These are phyloP conservation scores for Melanostoma mellinum DNA, from an alignment of 2,888 invertebrate species.

Conservation along the genomic window DNA sequence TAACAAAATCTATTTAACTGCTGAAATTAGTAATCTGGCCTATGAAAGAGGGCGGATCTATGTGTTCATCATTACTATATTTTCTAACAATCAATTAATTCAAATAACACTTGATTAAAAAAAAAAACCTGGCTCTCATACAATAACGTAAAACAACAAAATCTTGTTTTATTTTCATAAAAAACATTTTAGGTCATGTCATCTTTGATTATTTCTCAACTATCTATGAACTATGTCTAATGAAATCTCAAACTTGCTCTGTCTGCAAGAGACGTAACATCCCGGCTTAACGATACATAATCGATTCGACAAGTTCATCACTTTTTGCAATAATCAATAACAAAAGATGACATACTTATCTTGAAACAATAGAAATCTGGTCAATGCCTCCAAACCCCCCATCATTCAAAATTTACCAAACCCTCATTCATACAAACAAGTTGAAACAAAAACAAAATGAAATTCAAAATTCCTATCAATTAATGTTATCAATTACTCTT, in stretches of 20 bases:
- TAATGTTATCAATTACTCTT: constrained; percentile 45
- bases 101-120: too few relatives aligned
- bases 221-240: constrained; percentile 2
- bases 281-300: neutral
- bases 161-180: too few relatives aligned
- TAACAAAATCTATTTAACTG: too few relatives aligned
- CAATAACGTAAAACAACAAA: too few relatives aligned
- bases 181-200: too few relatives aligned
- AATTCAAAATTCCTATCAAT: constrained; percentile 27
- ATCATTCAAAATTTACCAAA: constrained; percentile 11
- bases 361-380: constrained; percentile 17
- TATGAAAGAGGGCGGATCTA: too few relatives aligned
- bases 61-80: too few relatives aligned
- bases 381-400: constrained; percentile 24
- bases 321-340: constrained; percentile 34
- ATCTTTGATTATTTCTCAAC: neutral
- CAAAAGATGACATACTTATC: constrained; percentile 34
- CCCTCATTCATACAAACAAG: constrained; percentile 1
- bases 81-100: too few relatives aligned
- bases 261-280: neutral
- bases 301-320: neutral
- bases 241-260: neutral
- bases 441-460: constrained; percentile 3
- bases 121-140: too few relatives aligned
- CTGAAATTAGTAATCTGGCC: too few relatives aligned